These are phyloP conservation scores for Eledona agricola DNA, from an alignment of 2,888 invertebrate species.

Conservation along the genomic window DNA sequence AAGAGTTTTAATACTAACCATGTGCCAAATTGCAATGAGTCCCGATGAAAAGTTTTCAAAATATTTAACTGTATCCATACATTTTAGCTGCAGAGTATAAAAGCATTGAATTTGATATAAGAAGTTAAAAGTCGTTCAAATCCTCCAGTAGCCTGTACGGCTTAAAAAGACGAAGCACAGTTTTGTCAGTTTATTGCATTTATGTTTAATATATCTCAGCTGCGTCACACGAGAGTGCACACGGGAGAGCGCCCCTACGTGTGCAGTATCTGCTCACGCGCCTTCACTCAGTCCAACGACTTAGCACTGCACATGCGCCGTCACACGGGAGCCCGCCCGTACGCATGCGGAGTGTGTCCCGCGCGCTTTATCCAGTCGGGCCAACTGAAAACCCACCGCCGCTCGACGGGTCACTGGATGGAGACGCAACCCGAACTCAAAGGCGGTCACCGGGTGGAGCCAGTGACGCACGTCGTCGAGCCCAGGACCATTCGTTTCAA, in stretches of 20 bases:
- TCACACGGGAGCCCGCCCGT: constrained; percentile 75
- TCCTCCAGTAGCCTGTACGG: no score
- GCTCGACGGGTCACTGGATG: constrained; percentile 69
- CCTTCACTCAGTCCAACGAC: constrained; percentile 77
- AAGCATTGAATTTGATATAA: no score
- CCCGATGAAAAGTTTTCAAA: no score
- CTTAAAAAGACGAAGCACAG: no score
- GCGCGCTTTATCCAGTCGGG: constrained; percentile 74
- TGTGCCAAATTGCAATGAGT: no score
- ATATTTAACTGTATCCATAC: no score
- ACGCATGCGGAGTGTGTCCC: constrained; percentile 73
- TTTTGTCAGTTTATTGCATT: no score
- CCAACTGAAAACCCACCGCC: constrained; percentile 70
- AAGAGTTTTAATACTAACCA: no score
- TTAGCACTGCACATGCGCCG: constrained; percentile 74
- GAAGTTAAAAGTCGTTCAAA: no score
- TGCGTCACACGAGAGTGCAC: constrained; percentile 61
- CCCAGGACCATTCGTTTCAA: constrained; percentile 60
- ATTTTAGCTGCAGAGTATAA: no score
- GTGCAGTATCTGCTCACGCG: constrained; percentile 60
- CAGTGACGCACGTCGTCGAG: constrained; percentile 58
- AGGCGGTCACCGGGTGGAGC: constrained; percentile 61
- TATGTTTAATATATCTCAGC: constrained; percentile 45
- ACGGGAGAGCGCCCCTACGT: constrained; percentile 63
- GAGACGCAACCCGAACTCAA: constrained; percentile 61